phyloP scores from a whole-genome alignment of 1,140 invertebrate genomes.

The Trichonephila inaurata region DNA sequence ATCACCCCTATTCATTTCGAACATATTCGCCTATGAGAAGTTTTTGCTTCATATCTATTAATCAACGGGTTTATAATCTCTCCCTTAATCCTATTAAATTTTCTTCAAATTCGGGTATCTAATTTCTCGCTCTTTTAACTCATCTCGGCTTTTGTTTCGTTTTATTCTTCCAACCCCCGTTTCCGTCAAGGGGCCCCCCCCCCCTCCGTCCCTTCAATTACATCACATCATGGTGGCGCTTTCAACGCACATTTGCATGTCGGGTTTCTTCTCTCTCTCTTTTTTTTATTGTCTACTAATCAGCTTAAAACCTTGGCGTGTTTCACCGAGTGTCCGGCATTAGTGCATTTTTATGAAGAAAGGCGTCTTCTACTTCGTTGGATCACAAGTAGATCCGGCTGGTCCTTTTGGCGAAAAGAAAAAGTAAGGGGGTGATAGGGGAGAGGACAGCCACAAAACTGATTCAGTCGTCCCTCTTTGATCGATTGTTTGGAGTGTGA shows the following conservation, averaged over 20 bases:
- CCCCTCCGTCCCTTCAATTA: slow-evolving; percentile 19
- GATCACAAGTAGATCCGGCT: slow-evolving; percentile 33
- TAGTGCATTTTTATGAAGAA: slow-evolving; percentile 46
- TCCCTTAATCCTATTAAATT: slow-evolving; percentile 73
- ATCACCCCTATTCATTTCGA: slow-evolving; percentile 51
- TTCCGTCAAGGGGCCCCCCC: not conserved
- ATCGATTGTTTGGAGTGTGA: slow-evolving; percentile 22
- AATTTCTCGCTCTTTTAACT: slow-evolving; percentile 71
- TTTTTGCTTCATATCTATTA: slow-evolving; percentile 71
- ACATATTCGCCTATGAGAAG: slow-evolving; percentile 45
- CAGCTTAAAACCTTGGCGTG: slow-evolving; percentile 62
- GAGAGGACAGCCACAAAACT: slow-evolving; percentile 11
- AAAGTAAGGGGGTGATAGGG: not conserved
- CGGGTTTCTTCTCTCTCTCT: not conserved
- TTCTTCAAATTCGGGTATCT: slow-evolving; percentile 71
- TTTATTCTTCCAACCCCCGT: not conserved
- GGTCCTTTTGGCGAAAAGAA: not conserved
- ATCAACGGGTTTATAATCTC: slow-evolving; percentile 72
- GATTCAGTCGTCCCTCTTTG: slow-evolving; percentile 9
- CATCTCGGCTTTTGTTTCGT: slow-evolving; percentile 47
- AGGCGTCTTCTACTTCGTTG: slow-evolving; percentile 44
- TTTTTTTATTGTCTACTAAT: slow-evolving; percentile 58
- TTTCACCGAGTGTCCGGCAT: slow-evolving; percentile 54
- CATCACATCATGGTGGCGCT: slow-evolving; percentile 49
- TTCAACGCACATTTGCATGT: slow-evolving; percentile 60